phyloP scores from a whole-genome alignment of 1,140 invertebrate species.

The Diachasma alloeum region DNA sequence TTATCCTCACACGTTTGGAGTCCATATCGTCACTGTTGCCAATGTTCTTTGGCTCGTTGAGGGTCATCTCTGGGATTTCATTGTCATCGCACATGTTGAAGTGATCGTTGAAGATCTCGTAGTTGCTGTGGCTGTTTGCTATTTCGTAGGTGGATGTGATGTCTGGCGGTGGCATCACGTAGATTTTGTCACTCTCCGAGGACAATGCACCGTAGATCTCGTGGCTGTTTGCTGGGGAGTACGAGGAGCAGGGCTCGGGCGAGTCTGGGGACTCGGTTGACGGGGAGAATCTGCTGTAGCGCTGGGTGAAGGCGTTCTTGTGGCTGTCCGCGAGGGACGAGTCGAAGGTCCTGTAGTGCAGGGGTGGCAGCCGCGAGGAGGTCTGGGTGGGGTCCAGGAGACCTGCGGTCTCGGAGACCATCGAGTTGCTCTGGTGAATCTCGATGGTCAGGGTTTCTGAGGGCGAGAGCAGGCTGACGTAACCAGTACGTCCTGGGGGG shows the following conservation, averaged over 20 bases:
- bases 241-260: slow-evolving; percentile 19
- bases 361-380: background rate
- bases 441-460: slow-evolving; percentile 45
- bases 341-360: slow-evolving; percentile 17
- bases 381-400: background rate
- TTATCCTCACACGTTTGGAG: background rate
- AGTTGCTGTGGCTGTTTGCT: slow-evolving; percentile 50
- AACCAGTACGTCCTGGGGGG: slow-evolving; percentile 37
- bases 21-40: background rate
- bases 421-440: slow-evolving; percentile 27
- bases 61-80: background rate
- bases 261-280: background rate
- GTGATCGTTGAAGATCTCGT: slow-evolving; percentile 44
- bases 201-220: slow-evolving; percentile 34
- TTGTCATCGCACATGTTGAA: background rate
- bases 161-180: slow-evolving; percentile 21
- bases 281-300: background rate
- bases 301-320: background rate
- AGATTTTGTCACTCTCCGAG: slow-evolving; percentile 33
- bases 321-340: background rate
- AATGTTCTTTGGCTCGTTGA: background rate
- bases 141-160: slow-evolving; percentile 41
- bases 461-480: slow-evolving; percentile 45
- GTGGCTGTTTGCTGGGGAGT: slow-evolving; percentile 44
- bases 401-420: slow-evolving; percentile 9